A percentile compares a stretch with the other conserved stretches of the same genome.
phyloP scores from a whole-genome alignment of 2,113 vertebrate species.

The Phocoena phocoena region DNA sequence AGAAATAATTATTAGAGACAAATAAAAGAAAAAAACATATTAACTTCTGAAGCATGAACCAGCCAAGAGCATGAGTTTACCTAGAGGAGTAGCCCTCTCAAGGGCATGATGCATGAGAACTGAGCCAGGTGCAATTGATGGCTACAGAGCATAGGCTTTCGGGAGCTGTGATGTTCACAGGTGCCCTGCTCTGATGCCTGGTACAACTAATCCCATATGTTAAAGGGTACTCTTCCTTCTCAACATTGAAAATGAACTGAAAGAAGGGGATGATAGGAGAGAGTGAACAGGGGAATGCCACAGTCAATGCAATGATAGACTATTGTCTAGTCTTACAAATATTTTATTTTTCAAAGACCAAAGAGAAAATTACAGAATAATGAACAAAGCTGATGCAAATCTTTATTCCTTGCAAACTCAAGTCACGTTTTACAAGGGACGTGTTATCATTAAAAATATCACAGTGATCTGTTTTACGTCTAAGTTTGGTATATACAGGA shows the following conservation, averaged over 20 bases:
- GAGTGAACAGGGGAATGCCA: background rate
- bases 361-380: conserved; percentile 14
- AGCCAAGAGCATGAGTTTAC: background rate
- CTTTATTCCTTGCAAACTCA: conserved; percentile 12
- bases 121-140: background rate
- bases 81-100: background rate
- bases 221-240: background rate
- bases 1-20: conserved; percentile 30
- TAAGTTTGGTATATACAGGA: background rate
- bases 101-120: background rate
- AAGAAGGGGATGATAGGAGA: background rate
- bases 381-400: background rate
- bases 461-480: background rate
- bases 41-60: background rate
- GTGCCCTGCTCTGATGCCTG: background rate
- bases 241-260: background rate
- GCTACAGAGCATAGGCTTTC: background rate
- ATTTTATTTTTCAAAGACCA: conserved; percentile 38
- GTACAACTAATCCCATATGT: background rate
- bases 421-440: background rate
- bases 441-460: conserved; percentile 8
- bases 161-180: background rate
- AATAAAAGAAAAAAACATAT: conserved; percentile 21
- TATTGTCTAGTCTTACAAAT: background rate
- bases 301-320: background rate